phyloP scores from a whole-genome alignment of 2,888 invertebrate species.

The Ormyrus labotus region DNA sequence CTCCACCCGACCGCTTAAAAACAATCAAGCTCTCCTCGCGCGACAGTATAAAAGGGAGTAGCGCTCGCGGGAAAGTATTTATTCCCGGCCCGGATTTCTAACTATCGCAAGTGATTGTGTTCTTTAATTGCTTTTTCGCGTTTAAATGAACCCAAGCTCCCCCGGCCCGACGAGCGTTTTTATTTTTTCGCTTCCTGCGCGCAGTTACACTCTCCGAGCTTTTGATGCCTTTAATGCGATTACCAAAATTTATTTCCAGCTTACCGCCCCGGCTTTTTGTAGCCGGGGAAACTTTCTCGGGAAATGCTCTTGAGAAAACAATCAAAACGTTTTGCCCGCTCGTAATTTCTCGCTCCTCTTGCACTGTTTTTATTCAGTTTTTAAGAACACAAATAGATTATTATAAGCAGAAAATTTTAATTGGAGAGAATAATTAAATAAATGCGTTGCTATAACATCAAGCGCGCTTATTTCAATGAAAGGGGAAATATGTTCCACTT shows the following conservation, averaged over 20 bases:
- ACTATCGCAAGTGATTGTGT: constrained; percentile 27
- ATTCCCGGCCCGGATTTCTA: constrained; percentile 15
- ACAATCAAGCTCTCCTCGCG: constrained; percentile 25
- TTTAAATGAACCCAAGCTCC: constrained; percentile 16
- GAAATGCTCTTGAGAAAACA: not conserved
- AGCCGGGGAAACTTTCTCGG: not conserved
- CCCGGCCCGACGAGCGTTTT: not conserved
- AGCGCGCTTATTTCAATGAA: too few relatives aligned
- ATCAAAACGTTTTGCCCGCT: not conserved
- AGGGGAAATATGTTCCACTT: too few relatives aligned
- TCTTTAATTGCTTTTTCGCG: constrained; percentile 40
- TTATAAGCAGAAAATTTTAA: too few relatives aligned
- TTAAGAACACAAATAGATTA: too few relatives aligned
- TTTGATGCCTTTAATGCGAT: constrained; percentile 30
- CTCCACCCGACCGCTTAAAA: not conserved
- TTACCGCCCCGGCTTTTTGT: not conserved
- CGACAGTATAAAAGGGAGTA: not conserved
- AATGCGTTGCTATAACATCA: too few relatives aligned
- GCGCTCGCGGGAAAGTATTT: constrained; percentile 11
- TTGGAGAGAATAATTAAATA: too few relatives aligned
- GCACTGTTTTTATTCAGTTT: too few relatives aligned
- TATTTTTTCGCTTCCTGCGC: constrained; percentile 1
- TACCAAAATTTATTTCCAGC: constrained; percentile 30
- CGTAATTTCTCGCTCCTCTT: too few relatives aligned
- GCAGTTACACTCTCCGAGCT: constrained; percentile 12